Evolutionary conservation across 2,113 vertebrate genomes (phyloP), one percentile per base, ranked within the genome.

Genomic region (Chrysemys picta): DNA sequence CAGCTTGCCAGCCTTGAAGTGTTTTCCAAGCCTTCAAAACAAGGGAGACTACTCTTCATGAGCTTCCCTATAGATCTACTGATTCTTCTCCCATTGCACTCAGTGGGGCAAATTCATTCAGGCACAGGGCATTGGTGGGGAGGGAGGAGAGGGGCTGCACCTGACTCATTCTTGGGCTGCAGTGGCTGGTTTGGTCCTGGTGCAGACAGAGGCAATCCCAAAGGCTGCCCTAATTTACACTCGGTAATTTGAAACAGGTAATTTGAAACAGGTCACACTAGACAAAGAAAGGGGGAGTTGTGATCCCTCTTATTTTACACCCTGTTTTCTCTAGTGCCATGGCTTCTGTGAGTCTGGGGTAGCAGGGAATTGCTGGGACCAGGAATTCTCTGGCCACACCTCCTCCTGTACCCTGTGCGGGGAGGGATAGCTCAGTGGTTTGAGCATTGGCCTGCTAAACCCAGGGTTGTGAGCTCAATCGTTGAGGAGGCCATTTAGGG

Each of bases 21-120:
- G 24, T 90, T 96, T 83, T 21, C 35, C 31, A 93, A 21, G 5
- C 53, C 88, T 89, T 54, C 42, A 79, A 84, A 13, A 65, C 45
- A 75, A 14, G 25, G 45, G 42, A 78, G 45, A 27, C 42, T 47
- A 54, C 42, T 76, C 42, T 82, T 56, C 10, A 19, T 1, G 0
- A 78, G 80, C 47, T 95, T 50, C 82, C 56, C 25, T 14, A 13
- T 13, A 76, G 10, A 45, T 6, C 25, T 45, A 27, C 24, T 45
- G 10, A 3, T 3, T 45, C 75, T 80, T 4, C 45, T 75, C 69
- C 0, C 0, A 0, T 42, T 82, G 89, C 84, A 76, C 11, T 45
- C 10, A 47, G 12, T n/a, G 38, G 38, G 86, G 13, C 25, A 93
- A 84, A 80, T 49, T 7, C 24, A 81, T 57, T 10, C 1, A 21